These are phyloP conservation scores for Neosalanx taihuensis DNA, from an alignment of 2,797 vertebrate genomes.

Conservation along the genomic window DNA sequence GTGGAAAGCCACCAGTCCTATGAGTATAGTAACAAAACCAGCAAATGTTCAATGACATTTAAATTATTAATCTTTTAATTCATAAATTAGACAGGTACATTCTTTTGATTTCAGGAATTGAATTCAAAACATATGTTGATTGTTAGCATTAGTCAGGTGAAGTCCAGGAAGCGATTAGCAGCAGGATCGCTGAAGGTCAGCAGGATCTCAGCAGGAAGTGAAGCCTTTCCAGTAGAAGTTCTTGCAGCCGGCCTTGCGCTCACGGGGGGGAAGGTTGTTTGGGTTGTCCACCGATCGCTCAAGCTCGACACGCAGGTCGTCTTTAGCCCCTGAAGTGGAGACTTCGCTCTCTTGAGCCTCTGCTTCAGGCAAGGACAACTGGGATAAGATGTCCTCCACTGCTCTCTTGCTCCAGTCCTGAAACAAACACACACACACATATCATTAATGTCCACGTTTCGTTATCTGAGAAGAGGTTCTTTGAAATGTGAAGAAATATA, in stretches of 20 bases:
- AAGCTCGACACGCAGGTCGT: conserved; percentile 54
- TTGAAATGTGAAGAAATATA: too few species aligned
- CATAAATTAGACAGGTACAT: conserved; percentile 56
- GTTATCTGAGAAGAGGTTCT: not conserved
- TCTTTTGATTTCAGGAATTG: conserved; percentile 13
- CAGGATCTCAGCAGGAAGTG: conserved; percentile 66
- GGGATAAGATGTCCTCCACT: conserved; percentile 67
- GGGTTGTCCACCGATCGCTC: conserved; percentile 65
- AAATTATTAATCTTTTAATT: conserved; percentile 63
- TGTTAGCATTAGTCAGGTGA: conserved; percentile 42
- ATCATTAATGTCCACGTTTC: not conserved
- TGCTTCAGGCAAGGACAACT: conserved; percentile 64
- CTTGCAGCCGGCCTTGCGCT: conserved; percentile 75
- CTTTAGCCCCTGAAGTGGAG: conserved; percentile 51
- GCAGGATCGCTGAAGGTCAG: conserved; percentile 4
- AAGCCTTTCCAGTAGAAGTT: conserved; percentile 81
- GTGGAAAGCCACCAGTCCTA: not conserved
- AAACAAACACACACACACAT: conserved; percentile 1
- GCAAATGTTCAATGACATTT: conserved; percentile 18
- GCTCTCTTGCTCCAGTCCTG: conserved; percentile 74
- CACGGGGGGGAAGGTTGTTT: conserved; percentile 62
- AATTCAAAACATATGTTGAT: conserved; percentile 38
- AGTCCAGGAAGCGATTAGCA: conserved; percentile 10
- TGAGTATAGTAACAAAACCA: not conserved
- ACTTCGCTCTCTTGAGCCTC: conserved; percentile 53